phyloP scores from a whole-genome alignment of 2,797 vertebrate species.

The Orientallactaga sibirica region DNA sequence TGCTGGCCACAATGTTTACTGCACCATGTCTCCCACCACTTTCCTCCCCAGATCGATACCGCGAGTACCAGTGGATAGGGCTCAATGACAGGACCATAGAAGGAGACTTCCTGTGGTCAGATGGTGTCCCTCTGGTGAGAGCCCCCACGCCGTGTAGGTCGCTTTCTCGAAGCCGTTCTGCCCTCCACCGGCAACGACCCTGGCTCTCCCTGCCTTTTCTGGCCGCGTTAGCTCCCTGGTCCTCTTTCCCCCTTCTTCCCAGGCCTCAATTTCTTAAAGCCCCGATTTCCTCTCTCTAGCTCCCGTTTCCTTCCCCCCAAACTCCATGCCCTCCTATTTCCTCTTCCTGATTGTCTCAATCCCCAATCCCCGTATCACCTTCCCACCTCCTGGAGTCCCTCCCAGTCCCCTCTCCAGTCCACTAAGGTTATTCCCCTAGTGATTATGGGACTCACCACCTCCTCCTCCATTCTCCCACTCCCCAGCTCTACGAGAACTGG shows the following conservation, averaged over 20 bases:
- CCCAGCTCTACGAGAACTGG: constrained; percentile 97
- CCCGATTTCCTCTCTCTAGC: background rate
- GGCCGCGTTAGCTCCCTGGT: background rate
- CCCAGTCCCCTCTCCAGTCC: too few relatives aligned
- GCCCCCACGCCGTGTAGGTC: background rate
- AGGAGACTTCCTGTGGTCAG: constrained; percentile 97
- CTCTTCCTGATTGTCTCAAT: background rate
- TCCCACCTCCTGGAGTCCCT: too few relatives aligned
- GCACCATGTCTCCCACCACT: background rate
- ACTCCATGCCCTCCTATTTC: background rate
- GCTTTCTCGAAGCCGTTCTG: background rate
- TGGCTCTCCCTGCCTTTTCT: background rate
- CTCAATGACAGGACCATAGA: constrained; percentile 97
- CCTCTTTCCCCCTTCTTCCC: too few relatives aligned
- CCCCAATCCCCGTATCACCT: background rate
- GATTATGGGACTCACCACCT: background rate
- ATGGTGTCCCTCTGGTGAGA: constrained; percentile 95
- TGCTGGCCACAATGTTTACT: background rate
- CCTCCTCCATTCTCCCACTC: background rate
- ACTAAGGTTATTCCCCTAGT: background rate
- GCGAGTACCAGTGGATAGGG: constrained; percentile 97
- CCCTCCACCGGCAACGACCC: background rate
- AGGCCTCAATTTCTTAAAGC: background rate
- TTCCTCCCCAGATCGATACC: constrained; percentile 90
- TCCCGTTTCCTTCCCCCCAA: background rate